These are phyloP conservation scores for Tachystola acroxantha DNA, from an alignment of 2,888 invertebrate genomes.

Conservation along the genomic window DNA sequence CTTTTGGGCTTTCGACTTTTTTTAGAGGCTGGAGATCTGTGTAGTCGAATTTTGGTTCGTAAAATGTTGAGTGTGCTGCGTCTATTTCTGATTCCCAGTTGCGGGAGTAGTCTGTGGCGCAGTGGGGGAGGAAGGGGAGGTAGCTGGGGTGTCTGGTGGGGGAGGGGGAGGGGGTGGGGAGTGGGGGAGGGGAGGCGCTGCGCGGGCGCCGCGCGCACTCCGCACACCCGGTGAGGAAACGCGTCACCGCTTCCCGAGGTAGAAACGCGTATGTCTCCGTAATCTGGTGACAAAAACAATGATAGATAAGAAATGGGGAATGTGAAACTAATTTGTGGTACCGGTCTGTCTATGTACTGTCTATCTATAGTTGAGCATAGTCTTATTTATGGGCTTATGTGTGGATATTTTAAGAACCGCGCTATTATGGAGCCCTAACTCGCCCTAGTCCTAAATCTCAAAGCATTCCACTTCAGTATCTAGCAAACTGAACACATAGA, in stretches of 20 bases:
- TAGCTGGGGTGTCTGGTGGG: constrained; percentile 66
- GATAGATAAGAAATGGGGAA: no score
- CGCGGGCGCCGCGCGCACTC: constrained; percentile 92
- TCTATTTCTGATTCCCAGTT: constrained; percentile 76
- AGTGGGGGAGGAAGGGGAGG: constrained; percentile 64
- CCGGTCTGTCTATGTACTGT: no score
- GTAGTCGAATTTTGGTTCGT: constrained; percentile 63
- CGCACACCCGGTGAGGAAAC: constrained; percentile 95
- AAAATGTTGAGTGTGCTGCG: constrained; percentile 65
- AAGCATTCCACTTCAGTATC: no score
- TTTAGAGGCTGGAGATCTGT: constrained; percentile 63
- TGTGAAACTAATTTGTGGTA: no score
- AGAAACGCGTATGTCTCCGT: constrained; percentile 97
- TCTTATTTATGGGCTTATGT: no score
- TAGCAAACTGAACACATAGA: no score
- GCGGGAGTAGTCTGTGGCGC: constrained; percentile 63
- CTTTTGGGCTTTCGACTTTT: constrained; percentile 64
- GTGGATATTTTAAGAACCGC: no score
- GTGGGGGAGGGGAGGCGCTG: constrained; percentile 79
- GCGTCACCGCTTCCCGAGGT: constrained; percentile 96
- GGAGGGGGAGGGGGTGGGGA: constrained; percentile 70
- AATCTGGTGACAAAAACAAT: constrained; percentile 81
- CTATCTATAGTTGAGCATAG: no score
- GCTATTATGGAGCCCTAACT: no score
- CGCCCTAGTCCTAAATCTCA: no score